phyloP scores from a whole-genome alignment of 2,888 invertebrate genomes.

The Cryptus armator region DNA sequence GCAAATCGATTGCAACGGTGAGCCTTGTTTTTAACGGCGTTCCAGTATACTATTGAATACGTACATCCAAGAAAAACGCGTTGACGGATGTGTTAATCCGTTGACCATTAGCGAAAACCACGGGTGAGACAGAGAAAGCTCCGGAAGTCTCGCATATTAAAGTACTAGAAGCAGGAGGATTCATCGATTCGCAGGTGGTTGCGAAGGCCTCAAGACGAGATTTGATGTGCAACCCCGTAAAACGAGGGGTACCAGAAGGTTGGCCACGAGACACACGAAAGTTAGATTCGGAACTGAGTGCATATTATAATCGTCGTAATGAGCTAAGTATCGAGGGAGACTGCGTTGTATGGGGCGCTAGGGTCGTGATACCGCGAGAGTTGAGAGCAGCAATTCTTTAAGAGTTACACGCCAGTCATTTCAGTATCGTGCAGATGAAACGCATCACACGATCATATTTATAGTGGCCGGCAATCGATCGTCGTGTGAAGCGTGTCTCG shows the following conservation, averaged over 20 bases:
- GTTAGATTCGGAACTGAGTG: conserved; percentile 11
- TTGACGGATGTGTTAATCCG: neutral
- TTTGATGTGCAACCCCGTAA: neutral
- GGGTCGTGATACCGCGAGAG: conserved; percentile 26
- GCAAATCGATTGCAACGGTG: conserved; percentile 39
- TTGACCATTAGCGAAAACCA: neutral
- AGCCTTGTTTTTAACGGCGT: conserved; percentile 35
- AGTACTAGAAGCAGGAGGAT: conserved; percentile 19
- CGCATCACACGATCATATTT: conserved; percentile 17
- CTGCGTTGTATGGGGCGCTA: conserved; percentile 35
- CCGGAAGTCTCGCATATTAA: conserved; percentile 24
- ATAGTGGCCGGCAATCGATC: too few species aligned
- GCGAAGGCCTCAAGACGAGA: conserved; percentile 29
- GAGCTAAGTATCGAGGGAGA: conserved; percentile 25
- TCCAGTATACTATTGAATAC: conserved; percentile 35
- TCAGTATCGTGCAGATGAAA: conserved; percentile 53
- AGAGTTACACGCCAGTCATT: conserved; percentile 45
- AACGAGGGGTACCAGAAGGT: conserved; percentile 8
- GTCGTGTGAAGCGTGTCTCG: conserved; percentile 34
- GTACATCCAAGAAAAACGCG: neutral
- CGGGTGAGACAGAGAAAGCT: conserved; percentile 12
- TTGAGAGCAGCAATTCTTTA: conserved; percentile 31
- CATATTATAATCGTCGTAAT: conserved; percentile 22
- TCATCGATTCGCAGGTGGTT: conserved; percentile 19
- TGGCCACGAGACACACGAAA: conserved; percentile 17